phyloP scores from a whole-genome alignment of 2,888 invertebrate genomes.

The Phyllotreta striolata region DNA sequence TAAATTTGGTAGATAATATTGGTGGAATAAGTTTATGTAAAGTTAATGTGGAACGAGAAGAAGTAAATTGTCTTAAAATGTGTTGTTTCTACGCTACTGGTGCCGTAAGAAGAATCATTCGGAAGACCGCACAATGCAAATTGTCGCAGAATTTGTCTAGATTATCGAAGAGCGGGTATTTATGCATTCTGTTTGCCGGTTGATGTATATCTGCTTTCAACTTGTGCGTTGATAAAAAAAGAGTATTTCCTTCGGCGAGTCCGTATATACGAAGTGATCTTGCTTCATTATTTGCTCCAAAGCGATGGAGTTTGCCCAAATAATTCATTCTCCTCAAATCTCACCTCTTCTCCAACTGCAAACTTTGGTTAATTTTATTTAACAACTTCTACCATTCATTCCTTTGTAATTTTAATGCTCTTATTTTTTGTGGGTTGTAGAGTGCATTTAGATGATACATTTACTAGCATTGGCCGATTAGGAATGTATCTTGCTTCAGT shows the following conservation, averaged over 20 bases:
- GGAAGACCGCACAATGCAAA: conserved; percentile 61
- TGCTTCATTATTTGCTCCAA: background rate
- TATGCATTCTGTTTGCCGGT: conserved; percentile 40
- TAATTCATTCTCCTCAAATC: too few relatives aligned
- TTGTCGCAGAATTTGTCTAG: conserved; percentile 62
- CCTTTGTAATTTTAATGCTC: too few relatives aligned
- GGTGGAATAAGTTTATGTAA: too few relatives aligned
- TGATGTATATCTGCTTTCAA: conserved; percentile 45
- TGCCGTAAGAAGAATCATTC: conserved; percentile 25
- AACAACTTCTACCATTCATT: too few relatives aligned
- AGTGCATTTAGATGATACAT: too few relatives aligned
- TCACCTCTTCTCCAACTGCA: too few relatives aligned
- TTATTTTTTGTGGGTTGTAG: too few relatives aligned
- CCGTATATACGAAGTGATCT: background rate
- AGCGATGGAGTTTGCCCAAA: too few relatives aligned
- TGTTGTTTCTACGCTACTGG: conserved; percentile 16
- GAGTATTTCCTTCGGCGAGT: background rate
- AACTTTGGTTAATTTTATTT: too few relatives aligned
- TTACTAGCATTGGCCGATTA: too few relatives aligned
- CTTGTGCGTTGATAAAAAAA: conserved; percentile 35
- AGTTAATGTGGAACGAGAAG: too few relatives aligned
- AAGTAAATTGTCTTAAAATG: background rate
- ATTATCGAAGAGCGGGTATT: conserved; percentile 55
- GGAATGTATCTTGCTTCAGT: too few relatives aligned
- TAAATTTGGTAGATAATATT: background rate